Percentiles rank a stretch among this genome's conserved stretches.
Evolutionary conservation across 92 coral and sea anemone species (phyloP).

Genomic region (Phenganax marumi): DNA sequence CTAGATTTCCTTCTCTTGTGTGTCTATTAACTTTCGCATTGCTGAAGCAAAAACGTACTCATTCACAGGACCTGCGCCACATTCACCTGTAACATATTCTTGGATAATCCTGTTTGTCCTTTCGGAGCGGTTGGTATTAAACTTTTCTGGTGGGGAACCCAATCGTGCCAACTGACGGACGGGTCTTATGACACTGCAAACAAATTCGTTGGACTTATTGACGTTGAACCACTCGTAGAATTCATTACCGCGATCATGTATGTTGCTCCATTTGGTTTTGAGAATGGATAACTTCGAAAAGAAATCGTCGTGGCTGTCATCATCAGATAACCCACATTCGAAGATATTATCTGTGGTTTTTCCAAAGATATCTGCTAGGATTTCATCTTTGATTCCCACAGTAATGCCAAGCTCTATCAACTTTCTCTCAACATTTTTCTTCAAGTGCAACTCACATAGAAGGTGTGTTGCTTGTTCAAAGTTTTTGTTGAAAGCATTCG

Average conservation of each 20-base stretch:
- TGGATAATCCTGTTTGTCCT: constrained; percentile 38
- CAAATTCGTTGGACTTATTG: constrained; percentile 15
- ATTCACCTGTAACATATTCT: constrained; percentile 12
- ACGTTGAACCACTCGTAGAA: constrained; percentile 8
- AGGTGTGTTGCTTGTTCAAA: constrained; percentile 19
- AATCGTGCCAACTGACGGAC: constrained; percentile 53
- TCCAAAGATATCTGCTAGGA: constrained; percentile 25
- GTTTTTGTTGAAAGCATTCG: constrained; percentile 47
- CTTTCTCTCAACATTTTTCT: constrained; percentile 11
- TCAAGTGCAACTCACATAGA: neutral
- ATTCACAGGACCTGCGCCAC: neutral
- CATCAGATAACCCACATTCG: constrained; percentile 33
- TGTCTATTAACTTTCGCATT: constrained; percentile 30
- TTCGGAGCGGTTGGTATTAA: constrained; percentile 52
- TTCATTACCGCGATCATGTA: constrained; percentile 7
- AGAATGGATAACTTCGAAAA: neutral
- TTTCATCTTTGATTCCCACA: neutral
- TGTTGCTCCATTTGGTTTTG: constrained; percentile 14
- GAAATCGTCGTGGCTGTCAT: neutral
- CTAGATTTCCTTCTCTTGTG: constrained; percentile 43
- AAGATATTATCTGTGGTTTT: constrained; percentile 10
- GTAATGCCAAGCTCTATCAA: constrained; percentile 11
- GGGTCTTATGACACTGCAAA: constrained; percentile 36
- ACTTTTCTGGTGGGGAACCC: constrained; percentile 43
- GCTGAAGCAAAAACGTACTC: constrained; percentile 27